Base-by-base conservation (phyloP, 2,797 vertebrate species). In the Anguilla anguilla region DNA sequence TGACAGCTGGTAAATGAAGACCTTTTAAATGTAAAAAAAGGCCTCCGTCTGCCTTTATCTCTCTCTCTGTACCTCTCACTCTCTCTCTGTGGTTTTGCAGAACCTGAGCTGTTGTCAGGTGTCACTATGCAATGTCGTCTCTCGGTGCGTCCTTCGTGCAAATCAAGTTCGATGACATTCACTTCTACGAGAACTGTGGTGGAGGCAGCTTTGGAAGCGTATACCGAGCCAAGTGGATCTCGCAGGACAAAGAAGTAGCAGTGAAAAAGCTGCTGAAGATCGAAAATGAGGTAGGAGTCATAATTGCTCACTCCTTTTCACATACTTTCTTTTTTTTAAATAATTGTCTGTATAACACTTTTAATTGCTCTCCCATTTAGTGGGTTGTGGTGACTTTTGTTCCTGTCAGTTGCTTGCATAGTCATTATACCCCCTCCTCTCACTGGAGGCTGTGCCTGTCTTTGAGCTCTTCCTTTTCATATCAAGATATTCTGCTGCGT, bases 191-290 rank as follows among this genome's bases (percentile, higher is more conserved):
- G 96, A 99, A 98, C 97, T 99, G 99, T 53, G 98, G 99, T 19
- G 99, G 98, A 89, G 99, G 98, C 91, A 99, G 98, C 95, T 99
- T 99, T 1, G 98, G 99, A 88, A 99, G 98, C 49, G 98, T 99
- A 92, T 99, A 99, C 95, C 96, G 99, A 94, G 98, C 98, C 94
- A 96, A 95, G 97, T 99, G 99, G 99, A 96, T 98, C 96, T 98
- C 98, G 82, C 97, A 97, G 95, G 97, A 99, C 96, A 99, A 98
- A 96, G 98, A 99, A 95, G 99, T 99, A 96, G 98, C 99, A 39
- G 98, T 99, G 92, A 99, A 99, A 95, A 99, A 99, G 93, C 96
- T 99, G 91, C 98, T 99, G 92, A 99, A 99, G 96, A 99, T 99
- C 95, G 98, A 99, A 95, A 99, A 98, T 89, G 99, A 99, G 97